Evolutionary conservation across 2,888 invertebrate genomes (phyloP), one percentile per base, ranked within the genome.

Genomic region (Coelopa pilipes): DNA sequence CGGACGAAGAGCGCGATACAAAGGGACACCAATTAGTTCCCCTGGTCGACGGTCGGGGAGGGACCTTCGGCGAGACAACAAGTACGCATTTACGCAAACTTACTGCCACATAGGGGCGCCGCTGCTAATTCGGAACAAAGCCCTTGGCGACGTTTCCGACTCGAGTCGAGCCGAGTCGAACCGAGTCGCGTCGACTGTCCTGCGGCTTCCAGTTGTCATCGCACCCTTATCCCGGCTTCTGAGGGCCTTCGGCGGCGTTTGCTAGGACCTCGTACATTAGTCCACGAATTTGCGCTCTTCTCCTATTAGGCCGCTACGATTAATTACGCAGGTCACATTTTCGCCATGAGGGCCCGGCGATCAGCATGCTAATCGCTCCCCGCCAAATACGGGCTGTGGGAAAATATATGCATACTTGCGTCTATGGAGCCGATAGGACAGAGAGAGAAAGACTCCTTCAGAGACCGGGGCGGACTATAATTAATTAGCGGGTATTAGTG

Each of bases 271-370:
- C 57, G 11, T 17, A 55, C 55, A n/a, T 55, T 11, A 55, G 17
- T 19, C 55, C 12, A 62, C 24, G 12, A 34, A 21, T 62, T 15
- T 62, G 62, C 45, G 45, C 17, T 65, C 17, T 49, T 49, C n/a
- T 2, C 34, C 34, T 11, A 1, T 11, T 57, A 17, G n/a, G 55
- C 15, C 55, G 45, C 17, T 24, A 21, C 71, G 70, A 75, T 71
- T 75, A 75, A 75, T 73, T 75, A 75, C 75, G 75, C 73, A 73
- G 73, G 63, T 73, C 73, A 62, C 73, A 73, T 71, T 66, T 66
- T 66, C 21, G 50, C 21, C 19, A 49, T 50, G 50, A 49, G 24
- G 66, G 50, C 12, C 13, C 11, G 15, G 50, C 12, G 50, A 50
- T 66, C 50, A 66, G 24, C 10, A 15, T 50, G 66, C 66, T 66